Base-by-base conservation (phyloP, 1,140 invertebrate genomes). In the Macrotrachela quadricornifera region DNA sequence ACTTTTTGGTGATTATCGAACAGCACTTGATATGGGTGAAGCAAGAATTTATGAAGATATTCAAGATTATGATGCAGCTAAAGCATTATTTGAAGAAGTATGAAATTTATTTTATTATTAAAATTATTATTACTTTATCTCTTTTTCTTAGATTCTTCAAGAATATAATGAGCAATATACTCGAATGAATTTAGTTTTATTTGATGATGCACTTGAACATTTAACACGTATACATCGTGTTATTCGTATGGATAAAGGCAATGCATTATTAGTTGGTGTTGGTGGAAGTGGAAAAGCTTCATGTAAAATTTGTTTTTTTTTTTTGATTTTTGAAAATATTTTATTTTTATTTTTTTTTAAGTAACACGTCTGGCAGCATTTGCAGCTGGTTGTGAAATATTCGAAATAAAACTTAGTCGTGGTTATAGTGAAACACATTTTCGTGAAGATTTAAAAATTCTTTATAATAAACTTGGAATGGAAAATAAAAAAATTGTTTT, bases 141-240 rank as follows among this genome's bases (percentile, higher is more conserved):
- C 81, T 0, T 73, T 85, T 46, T 76, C 86, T 1, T 83, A 88
- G 21, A 84, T 91, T 57, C 65, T 87, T 21, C 80, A 82, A 59
- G 80, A 85, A 58, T 87, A 84, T 62, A 84, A 84, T 62, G 81
- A 84, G 50, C 73, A 57, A 51, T 47, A 69, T 56, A 65, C 66
- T 3, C 58, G 62, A 42, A 74, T 87, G 69, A 77, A 78, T 14
- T 73, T 90, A 51, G 82, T 91, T 0, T 68, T 91, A 3, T 90
- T 90, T 62, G 80, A 88, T 61, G 83, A 88, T 65, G 85, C 82
- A 37, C 66, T 90, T 36, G 82, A 88, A 59, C 84, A 90, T 67
- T 64, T 88, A 57, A 86, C 81, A 0, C 73, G 85, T 46, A 76
- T 86, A 1, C 83, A 88, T 59, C 76, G 86, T 51, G 77, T 79